Evolutionary conservation across 2,888 invertebrate genomes (phyloP), one percentile per base, ranked within the genome.

Genomic region (Rhagonycha fulva): DNA sequence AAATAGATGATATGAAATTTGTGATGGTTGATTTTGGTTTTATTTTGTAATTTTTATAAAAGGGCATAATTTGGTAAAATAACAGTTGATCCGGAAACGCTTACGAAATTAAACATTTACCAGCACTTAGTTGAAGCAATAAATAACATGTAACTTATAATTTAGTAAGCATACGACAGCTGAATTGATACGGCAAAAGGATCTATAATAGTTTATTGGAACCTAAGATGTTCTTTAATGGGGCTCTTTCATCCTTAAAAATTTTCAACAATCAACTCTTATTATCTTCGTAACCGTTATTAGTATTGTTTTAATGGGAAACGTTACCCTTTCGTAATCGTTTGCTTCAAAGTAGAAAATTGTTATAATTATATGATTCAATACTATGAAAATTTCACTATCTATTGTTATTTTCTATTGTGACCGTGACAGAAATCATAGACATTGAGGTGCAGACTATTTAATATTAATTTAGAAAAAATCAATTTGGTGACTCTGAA

Each of bases 71-170:
- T 74, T 74, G 24, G 63, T 62, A 47, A 74, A 74, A 69, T 30
- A 62, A 69, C 61, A 62, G 67, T 66, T 26, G 73, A 24, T 63
- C 76, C 76, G 76, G 76, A 76, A 76, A 76, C 76, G 72, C 61
- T 76, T 76, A 76, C 9, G 69, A 72, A 72, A 72, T 76, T 76
- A 76, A 76, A 76, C 76, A 76, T 76, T 76, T 76, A 76, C 61
- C 76, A 70, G 71, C 72, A 72, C 66, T 78, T 78, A 75, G 72
- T 14, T 61, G 71, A 23, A 70, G 76, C 73, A 72, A 78, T 78
- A 78, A 78, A 78, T 78, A 78, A 78, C 71, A 72, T 61, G 28
- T 66, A 75, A 76, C 72, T 72, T 78, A 74, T 78, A 78, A 78
- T 78, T 78, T 78, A 63, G 69, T 28, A 24, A 62, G 30, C 74